These are phyloP conservation scores for Musca vetustissima DNA, from an alignment of 1,140 invertebrate species.

Conservation along the genomic window DNA sequence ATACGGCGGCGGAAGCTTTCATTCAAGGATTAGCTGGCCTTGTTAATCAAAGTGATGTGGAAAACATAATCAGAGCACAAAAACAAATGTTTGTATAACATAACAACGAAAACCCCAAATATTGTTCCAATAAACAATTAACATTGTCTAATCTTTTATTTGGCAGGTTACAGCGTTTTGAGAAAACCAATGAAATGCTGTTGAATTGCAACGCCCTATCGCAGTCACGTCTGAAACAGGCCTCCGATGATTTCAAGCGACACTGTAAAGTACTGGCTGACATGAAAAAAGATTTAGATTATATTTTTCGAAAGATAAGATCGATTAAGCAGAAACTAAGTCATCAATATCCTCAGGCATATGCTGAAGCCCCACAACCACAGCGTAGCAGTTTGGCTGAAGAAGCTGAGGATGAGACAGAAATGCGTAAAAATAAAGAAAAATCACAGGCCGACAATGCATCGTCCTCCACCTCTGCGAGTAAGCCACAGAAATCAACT, in stretches of 20 bases:
- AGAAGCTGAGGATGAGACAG: conserved; percentile 62
- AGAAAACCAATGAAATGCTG: conserved; percentile 97
- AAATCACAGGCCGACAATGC: background rate
- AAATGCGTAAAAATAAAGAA: conserved; percentile 29
- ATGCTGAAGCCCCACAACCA: conserved; percentile 63
- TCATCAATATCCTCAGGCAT: conserved; percentile 85
- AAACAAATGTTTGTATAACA: conserved; percentile 81
- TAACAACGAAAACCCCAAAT: too few species aligned
- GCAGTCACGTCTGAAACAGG: conserved; percentile 75
- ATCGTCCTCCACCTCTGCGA: background rate
- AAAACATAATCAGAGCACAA: conserved; percentile 86
- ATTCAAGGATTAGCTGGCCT: conserved; percentile 86
- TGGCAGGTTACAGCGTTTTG: conserved; percentile 88
- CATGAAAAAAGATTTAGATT: conserved; percentile 71
- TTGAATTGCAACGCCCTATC: conserved; percentile 92
- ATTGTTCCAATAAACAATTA: background rate
- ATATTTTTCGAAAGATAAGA: conserved; percentile 71
- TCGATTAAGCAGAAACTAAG: conserved; percentile 79
- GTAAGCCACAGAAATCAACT: conserved; percentile 35
- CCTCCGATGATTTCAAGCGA: conserved; percentile 83
- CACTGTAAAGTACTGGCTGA: conserved; percentile 78
- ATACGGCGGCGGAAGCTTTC: conserved; percentile 84
- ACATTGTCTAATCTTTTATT: background rate
- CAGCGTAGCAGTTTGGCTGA: conserved; percentile 62
- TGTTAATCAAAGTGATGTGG: conserved; percentile 87